Conservation (phyloP, 37 sponge, comb jelly and placozoan species). For the Lycopodina hypogea region DNA sequence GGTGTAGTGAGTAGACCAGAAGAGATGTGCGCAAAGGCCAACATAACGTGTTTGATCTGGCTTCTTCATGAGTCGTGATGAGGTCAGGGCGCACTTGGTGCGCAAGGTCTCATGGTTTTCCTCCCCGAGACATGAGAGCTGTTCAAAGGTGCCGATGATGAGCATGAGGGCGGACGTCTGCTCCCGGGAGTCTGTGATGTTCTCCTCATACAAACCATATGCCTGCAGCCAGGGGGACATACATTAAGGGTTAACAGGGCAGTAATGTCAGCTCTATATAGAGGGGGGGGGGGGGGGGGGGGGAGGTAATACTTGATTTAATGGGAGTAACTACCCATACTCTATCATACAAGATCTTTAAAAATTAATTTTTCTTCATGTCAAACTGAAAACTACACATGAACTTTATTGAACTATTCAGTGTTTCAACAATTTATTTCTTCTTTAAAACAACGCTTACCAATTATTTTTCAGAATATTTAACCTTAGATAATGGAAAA, state of each 20-base stretch:
- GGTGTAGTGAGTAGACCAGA: constrained; percentile 84
- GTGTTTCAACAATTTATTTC: too few species aligned
- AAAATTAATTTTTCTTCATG: too few species aligned
- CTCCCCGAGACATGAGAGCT: constrained; percentile 84
- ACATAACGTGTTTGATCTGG: constrained; percentile 97
- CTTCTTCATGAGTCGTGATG: constrained; percentile 94
- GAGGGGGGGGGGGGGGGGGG: constrained; percentile 1
- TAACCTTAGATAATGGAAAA: too few species aligned
- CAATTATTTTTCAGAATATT: too few species aligned
- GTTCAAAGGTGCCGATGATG: constrained; percentile 91
- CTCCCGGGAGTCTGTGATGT: constrained; percentile 89
- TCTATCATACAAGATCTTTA: too few species aligned
- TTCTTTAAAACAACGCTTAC: too few species aligned
- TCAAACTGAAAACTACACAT: too few species aligned
- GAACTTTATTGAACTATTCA: too few species aligned
- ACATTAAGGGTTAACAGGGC: not conserved
- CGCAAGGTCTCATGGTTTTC: constrained; percentile 98
- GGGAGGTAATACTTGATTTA: not conserved
- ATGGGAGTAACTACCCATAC: constrained; percentile 1
- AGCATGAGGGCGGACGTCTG: constrained; percentile 86
- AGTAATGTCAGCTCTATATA: not conserved
- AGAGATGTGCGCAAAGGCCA: constrained; percentile 88
- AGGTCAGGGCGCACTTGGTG: constrained; percentile 85
- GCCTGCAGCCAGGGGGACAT: constrained; percentile 49
- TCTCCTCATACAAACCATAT: constrained; percentile 93